A percentile compares a stretch with the other conserved stretches of the same genome.
Evolutionary conservation across 2,797 vertebrate species (phyloP).

Genomic region (Psittacula echo): DNA sequence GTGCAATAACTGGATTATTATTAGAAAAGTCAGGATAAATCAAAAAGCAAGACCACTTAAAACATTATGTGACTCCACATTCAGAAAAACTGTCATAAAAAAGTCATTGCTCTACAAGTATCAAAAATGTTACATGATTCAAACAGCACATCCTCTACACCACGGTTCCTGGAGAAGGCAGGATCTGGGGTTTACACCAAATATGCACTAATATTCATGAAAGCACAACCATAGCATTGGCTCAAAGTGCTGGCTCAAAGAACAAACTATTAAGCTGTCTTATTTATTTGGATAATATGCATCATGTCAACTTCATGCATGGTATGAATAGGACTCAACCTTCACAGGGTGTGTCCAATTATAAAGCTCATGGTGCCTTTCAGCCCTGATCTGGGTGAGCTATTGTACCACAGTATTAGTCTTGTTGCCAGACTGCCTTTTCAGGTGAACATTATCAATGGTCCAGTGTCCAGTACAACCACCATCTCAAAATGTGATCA

Average conservation of each 20-base stretch:
- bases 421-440: background rate
- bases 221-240: background rate
- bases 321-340: background rate
- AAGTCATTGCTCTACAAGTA: background rate
- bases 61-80: background rate
- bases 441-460: background rate
- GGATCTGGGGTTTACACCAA: background rate
- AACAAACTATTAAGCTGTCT: background rate
- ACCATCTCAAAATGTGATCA: background rate
- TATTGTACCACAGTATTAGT: background rate
- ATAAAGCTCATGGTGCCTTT: background rate
- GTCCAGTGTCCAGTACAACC: background rate
- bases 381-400: background rate
- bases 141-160: accelerated
- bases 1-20: background rate
- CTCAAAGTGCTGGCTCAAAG: background rate
- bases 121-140: background rate
- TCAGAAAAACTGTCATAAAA: background rate
- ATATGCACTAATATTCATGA: accelerated
- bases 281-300: background rate
- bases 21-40: background rate
- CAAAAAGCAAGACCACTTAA: background rate
- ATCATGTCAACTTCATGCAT: background rate
- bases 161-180: background rate
- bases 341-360: accelerated